Evolutionary conservation across 1,140 invertebrate genomes (phyloP), one percentile per base, ranked within the genome.

Genomic region (Hirudo medicinalis): DNA sequence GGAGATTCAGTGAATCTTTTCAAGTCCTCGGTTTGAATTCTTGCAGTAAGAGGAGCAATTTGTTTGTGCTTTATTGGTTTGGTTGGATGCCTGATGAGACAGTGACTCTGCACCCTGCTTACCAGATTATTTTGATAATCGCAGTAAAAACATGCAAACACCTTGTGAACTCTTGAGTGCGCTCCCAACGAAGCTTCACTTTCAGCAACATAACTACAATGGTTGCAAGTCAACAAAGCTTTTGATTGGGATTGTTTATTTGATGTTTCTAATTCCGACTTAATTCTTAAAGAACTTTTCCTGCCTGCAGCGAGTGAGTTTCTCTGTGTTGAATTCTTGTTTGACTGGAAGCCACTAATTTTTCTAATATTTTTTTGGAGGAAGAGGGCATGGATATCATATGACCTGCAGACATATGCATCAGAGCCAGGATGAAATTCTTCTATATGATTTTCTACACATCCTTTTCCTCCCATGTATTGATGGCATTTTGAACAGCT

Each of bases 401-500:
- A 70, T 1, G 69, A 49, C 53, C 69, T 43, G 36, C 27, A 49
- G 43, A 70, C 49, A 9, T 54, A 27, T 19, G 49, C 69, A 25
- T 70, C 53, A 15, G 43, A 25, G 19, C 53, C 53, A 17, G 69
- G 43, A 54, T 70, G 69, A n/a, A 20, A 25, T 25, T 53, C 49
- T n/a, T 49, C 36, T 6, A 70, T 70, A 22, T 70, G 69, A 25
- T 49, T 43, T 19, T 36, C 69, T 17, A 70, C 40, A 40, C 49
- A 70, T n/a, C 53, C 53, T 54, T 53, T 36, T 36, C 43, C 53
- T 27, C 69, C 25, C 69, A 70, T 70, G 69, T 70, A 70, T 49
- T 25, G 17, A 19, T 53, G 40, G 25, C 69, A 70, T 17, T 54
- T 27, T 5, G 69, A 49, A 32, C 69, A 70, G 69, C 69, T 70